Conservation (phyloP, 2,888 invertebrate species). For the Lepeophtheirus nordmannii region DNA sequence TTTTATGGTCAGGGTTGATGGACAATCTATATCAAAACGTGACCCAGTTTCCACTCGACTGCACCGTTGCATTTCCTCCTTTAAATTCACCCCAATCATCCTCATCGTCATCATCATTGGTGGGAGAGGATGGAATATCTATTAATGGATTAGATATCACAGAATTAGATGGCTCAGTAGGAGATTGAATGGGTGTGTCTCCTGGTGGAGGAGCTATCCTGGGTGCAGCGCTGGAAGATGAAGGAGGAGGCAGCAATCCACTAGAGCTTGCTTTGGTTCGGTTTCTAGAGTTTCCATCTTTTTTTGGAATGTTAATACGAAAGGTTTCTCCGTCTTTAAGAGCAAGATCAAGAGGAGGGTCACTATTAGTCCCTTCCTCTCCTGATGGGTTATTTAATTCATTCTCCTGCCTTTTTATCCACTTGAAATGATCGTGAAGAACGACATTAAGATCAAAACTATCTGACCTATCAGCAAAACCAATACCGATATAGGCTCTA, state of each 20-base stretch:
- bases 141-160: background rate
- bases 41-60: background rate
- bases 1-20: too few species aligned
- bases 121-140: background rate
- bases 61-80: background rate
- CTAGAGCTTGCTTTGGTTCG: slow-evolving; percentile 49
- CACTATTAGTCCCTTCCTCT: slow-evolving; percentile 22
- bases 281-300: slow-evolving; percentile 61
- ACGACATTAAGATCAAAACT: slow-evolving; percentile 98
- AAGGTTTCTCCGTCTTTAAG: slow-evolving; percentile 99
- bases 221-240: slow-evolving; percentile 33
- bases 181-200: background rate
- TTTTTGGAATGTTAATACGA: slow-evolving; percentile 82
- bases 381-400: slow-evolving; percentile 44
- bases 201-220: background rate
- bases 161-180: background rate
- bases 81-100: slow-evolving; percentile 1
- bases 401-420: slow-evolving; percentile 64
- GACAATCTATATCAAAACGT: background rate
- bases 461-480: slow-evolving; percentile 92
- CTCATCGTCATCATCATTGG: background rate
- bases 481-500: slow-evolving; percentile 82
- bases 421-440: slow-evolving; percentile 94
- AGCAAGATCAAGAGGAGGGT: slow-evolving; percentile 68
- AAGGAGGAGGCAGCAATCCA: slow-evolving; percentile 60